A percentile compares a stretch with the other conserved stretches of the same genome.
Evolutionary conservation across 2,113 vertebrate species (phyloP).

Genomic region (Suricata suricatta): DNA sequence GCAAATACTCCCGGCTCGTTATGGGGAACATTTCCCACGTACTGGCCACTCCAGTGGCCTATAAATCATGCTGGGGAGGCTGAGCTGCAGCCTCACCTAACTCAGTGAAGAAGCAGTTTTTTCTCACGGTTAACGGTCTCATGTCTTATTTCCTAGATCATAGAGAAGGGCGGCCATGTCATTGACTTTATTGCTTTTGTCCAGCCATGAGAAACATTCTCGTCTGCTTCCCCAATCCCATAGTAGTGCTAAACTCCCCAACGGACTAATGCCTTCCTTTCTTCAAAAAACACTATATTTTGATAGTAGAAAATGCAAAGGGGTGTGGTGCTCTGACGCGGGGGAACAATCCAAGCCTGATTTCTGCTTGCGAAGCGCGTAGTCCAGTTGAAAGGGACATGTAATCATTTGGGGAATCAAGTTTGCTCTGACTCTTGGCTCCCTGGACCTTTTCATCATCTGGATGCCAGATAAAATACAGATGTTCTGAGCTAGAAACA

Average conservation of each 20-base stretch:
- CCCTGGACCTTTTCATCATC: conserved; percentile 76
- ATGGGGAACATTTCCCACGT: background rate
- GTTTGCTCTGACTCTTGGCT: conserved; percentile 77
- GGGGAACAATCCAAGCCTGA: conserved; percentile 29
- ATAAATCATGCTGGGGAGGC: background rate
- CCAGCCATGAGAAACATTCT: conserved; percentile 35
- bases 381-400: conserved; percentile 70
- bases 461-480: conserved; percentile 83
- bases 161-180: background rate
- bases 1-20: background rate
- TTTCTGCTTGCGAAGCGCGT: conserved; percentile 53
- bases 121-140: background rate
- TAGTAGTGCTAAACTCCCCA: conserved; percentile 49
- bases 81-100: conserved; percentile 30
- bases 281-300: conserved; percentile 31
- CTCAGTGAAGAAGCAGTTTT: background rate
- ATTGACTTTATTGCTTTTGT: conserved; percentile 54
- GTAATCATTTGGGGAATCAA: conserved; percentile 70
- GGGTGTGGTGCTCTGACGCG: background rate
- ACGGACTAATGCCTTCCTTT: conserved; percentile 37
- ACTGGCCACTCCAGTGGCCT: background rate
- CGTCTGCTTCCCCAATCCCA: background rate
- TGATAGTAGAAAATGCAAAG: background rate
- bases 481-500: conserved; percentile 80
- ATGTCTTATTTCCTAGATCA: conserved; percentile 56